phyloP scores from a whole-genome alignment of 1,140 invertebrate species.

The Drosophila arawakana region DNA sequence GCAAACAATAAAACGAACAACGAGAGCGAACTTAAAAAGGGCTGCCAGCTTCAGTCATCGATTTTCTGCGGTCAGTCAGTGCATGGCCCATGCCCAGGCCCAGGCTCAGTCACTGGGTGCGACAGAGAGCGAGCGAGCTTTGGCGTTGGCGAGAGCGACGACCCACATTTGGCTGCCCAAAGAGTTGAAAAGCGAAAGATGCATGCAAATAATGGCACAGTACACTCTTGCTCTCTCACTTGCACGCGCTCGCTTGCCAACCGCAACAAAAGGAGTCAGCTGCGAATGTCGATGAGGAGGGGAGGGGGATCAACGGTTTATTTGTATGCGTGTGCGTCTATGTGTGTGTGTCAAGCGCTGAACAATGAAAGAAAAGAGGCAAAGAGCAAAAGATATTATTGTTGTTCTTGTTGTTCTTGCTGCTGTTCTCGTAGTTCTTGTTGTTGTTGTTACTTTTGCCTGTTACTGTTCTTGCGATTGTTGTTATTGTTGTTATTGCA shows the following conservation, averaged over 20 bases:
- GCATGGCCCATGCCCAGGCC: too few species aligned
- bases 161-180: conserved; percentile 67
- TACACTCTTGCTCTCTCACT: conserved; percentile 24
- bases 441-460: conserved; percentile 26
- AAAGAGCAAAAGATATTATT: conserved; percentile 74
- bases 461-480: neutral
- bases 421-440: conserved; percentile 27
- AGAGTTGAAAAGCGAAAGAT: conserved; percentile 78
- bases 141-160: conserved; percentile 5
- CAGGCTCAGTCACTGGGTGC: conserved; percentile 27
- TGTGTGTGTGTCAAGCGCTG: conserved; percentile 38
- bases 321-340: conserved; percentile 1
- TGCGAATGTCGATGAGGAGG: neutral
- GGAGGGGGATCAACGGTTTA: conserved; percentile 13
- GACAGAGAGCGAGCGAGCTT: conserved; percentile 11
- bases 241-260: conserved; percentile 10
- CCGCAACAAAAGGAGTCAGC: conserved; percentile 50
- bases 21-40: conserved; percentile 29
- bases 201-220: conserved; percentile 64
- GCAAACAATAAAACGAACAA: conserved; percentile 63
- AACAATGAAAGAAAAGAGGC: conserved; percentile 55
- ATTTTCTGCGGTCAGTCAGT: conserved; percentile 75
- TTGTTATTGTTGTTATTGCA: conserved; percentile 51
- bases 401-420: conserved; percentile 31
- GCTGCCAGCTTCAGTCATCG: conserved; percentile 52